Conservation (phyloP, 1,140 invertebrate genomes). For the Cephus cinctus region DNA sequence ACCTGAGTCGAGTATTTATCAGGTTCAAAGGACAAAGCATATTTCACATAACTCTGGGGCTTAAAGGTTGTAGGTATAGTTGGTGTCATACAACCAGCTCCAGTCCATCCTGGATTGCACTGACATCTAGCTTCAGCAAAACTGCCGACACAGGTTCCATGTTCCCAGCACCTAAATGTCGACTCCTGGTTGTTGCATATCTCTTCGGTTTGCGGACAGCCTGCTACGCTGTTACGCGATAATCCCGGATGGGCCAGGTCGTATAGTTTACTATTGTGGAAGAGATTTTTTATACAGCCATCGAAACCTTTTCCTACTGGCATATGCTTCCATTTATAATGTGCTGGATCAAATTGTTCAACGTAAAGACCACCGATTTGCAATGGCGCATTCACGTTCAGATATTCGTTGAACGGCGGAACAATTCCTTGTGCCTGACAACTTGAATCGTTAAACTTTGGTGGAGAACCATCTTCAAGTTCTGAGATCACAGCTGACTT, state of each 20-base stretch:
- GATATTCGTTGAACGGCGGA: constrained; percentile 93
- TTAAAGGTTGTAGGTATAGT: constrained; percentile 89
- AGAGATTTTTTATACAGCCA: constrained; percentile 92
- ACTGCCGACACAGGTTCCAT: constrained; percentile 91
- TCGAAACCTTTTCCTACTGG: constrained; percentile 87
- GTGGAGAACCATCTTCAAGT: constrained; percentile 81
- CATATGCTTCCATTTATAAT: constrained; percentile 85
- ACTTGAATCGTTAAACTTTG: constrained; percentile 80
- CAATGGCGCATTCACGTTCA: constrained; percentile 93
- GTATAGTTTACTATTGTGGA: constrained; percentile 94
- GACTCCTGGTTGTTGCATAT: constrained; percentile 79
- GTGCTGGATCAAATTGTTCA: constrained; percentile 80
- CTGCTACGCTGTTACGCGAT: constrained; percentile 78
- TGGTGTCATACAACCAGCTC: constrained; percentile 78
- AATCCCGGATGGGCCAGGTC: constrained; percentile 87
- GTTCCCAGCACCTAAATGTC: constrained; percentile 82
- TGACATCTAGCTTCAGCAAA: constrained; percentile 86
- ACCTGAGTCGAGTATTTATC: constrained; percentile 90
- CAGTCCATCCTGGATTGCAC: constrained; percentile 90
- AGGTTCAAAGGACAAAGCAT: constrained; percentile 91
- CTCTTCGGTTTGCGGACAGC: constrained; percentile 89
- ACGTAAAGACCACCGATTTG: constrained; percentile 90
- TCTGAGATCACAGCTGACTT: constrained; percentile 82
- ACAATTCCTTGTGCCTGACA: constrained; percentile 88
- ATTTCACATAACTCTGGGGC: constrained; percentile 91